phyloP scores from a whole-genome alignment of 2,888 invertebrate genomes.

The Griposia aprilina region DNA sequence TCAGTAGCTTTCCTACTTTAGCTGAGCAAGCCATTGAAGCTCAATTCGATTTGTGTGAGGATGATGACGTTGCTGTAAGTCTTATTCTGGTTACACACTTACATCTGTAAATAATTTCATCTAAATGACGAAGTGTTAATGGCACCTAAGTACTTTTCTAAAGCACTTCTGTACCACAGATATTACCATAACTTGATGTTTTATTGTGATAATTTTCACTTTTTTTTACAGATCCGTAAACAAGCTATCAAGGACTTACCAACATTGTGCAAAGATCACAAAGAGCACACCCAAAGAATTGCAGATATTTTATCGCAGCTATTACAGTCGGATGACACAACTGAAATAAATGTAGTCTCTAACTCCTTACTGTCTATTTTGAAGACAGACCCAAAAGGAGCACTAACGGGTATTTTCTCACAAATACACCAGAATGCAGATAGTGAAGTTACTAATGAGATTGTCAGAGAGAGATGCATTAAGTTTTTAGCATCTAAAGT shows the following conservation, averaged over 20 bases:
- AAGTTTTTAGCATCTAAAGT: constrained; percentile 96
- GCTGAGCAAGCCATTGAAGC: constrained; percentile 97
- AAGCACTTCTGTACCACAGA: not conserved
- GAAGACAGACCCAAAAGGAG: constrained; percentile 93
- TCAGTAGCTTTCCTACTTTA: constrained; percentile 96
- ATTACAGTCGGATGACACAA: constrained; percentile 95
- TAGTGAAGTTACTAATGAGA: constrained; percentile 91
- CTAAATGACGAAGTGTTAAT: not conserved
- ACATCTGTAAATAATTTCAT: not conserved
- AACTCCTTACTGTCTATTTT: constrained; percentile 95
- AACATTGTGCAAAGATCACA: constrained; percentile 95
- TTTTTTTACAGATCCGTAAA: constrained; percentile 94
- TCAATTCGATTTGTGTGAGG: constrained; percentile 98
- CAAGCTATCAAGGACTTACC: constrained; percentile 98
- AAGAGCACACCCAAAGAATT: constrained; percentile 95
- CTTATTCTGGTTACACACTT: constrained; percentile 12
- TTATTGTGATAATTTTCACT: not conserved
- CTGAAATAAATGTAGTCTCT: constrained; percentile 96
- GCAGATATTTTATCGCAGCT: constrained; percentile 98
- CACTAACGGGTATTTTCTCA: constrained; percentile 89
- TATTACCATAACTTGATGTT: not conserved
- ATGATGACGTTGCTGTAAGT: constrained; percentile 97
- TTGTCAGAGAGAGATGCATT: constrained; percentile 96
- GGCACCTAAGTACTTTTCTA: not conserved
- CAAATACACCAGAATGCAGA: constrained; percentile 89